Conservation (phyloP, 2,888 invertebrate genomes). For the Cantharis rustica region DNA sequence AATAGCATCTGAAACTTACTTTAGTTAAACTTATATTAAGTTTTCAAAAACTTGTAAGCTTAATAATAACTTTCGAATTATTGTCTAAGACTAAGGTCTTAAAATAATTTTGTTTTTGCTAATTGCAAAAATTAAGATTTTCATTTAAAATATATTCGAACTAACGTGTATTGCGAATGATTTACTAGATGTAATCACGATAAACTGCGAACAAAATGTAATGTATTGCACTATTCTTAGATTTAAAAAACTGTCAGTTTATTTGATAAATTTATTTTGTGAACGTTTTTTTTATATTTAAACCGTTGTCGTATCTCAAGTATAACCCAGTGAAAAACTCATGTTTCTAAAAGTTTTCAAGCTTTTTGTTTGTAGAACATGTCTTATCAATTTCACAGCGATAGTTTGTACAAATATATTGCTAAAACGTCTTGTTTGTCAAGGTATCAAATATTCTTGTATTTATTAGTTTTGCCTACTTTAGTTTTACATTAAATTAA, state of each 20-base stretch:
- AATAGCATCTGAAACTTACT: neutral
- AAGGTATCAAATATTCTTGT: neutral
- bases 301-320: neutral
- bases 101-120: neutral
- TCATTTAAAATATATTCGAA: neutral
- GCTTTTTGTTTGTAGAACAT: conserved; percentile 1
- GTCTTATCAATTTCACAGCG: neutral
- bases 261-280: neutral
- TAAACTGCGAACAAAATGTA: neutral
- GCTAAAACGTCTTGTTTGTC: neutral
- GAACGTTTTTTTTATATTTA: neutral
- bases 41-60: neutral
- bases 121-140: neutral
- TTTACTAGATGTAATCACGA: neutral
- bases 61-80: neutral
- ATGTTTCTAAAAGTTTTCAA: neutral
- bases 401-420: conserved; percentile 2
- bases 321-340: neutral
- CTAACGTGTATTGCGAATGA: neutral
- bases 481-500: neutral
- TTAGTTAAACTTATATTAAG: neutral
- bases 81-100: neutral
- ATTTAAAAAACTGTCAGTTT: neutral
- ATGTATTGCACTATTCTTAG: neutral
- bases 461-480: neutral